phyloP scores from a whole-genome alignment of 2,113 vertebrate genomes.

The Ginglymostoma cirratum region DNA sequence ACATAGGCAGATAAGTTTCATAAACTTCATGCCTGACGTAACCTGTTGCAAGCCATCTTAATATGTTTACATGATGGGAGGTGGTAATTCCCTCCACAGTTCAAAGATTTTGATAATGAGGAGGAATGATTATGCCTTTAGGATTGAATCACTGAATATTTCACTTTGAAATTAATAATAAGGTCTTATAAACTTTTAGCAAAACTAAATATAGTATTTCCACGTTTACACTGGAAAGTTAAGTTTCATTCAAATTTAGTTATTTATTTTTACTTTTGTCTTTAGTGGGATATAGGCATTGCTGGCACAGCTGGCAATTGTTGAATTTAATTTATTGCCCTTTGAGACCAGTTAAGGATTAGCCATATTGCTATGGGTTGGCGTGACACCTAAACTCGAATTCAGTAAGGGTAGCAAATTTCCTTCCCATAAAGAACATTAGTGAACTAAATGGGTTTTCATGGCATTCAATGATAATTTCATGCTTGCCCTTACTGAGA shows the following conservation, averaged over 20 bases:
- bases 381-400: no score
- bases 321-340: no score
- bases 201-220: no score
- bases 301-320: no score
- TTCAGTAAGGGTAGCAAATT: no score
- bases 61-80: conserved; percentile 3
- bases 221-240: neutral
- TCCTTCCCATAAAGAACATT: no score
- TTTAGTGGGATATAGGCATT: no score
- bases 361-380: no score
- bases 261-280: neutral
- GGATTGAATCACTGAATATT: conserved; percentile 1
- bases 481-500: neutral
- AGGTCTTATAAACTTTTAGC: no score
- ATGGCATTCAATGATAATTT: no score
- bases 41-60: neutral
- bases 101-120: conserved; percentile 29
- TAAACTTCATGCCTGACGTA: conserved; percentile 1
- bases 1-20: neutral
- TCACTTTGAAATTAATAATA: conserved; percentile 32
- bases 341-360: no score
- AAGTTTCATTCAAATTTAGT: neutral
- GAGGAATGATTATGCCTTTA: conserved; percentile 8
- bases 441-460: no score
- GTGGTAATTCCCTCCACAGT: conserved; percentile 23